These are phyloP conservation scores for Sceloporus undulatus DNA, from an alignment of 2,113 vertebrate species.

Conservation along the genomic window DNA sequence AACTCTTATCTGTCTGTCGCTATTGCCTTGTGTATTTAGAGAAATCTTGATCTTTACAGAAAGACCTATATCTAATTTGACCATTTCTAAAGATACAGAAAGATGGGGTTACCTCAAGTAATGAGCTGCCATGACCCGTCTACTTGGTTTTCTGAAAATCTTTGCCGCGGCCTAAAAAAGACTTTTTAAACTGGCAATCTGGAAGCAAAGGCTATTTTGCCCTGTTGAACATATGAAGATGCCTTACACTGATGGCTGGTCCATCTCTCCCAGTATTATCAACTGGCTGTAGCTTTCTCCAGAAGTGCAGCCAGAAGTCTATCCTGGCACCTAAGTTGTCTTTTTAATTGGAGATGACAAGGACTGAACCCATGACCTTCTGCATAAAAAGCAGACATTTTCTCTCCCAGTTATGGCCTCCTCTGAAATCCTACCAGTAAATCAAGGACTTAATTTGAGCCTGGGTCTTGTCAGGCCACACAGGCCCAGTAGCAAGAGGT, in stretches of 20 bases:
- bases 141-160: not conserved
- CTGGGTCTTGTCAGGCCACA: too few species aligned
- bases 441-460: not conserved
- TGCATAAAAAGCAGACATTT: not conserved
- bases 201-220: not conserved
- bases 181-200: not conserved
- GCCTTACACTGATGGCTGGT: not conserved
- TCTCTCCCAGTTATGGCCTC: too few species aligned
- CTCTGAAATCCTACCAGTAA: not conserved
- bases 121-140: not conserved
- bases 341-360: not conserved
- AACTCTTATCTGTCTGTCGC: conserved; percentile 3
- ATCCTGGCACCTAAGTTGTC: not conserved
- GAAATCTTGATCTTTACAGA: conserved; percentile 6
- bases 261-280: not conserved
- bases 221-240: not conserved
- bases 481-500: not conserved
- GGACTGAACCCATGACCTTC: not conserved
- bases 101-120: conserved; percentile 12
- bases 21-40: conserved; percentile 9
- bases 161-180: not conserved
- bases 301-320: not conserved
- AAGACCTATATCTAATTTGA: conserved; percentile 3
- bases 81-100: conserved; percentile 21
- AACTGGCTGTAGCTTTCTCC: not conserved